These are phyloP conservation scores for Keiferia lycopersicella DNA, from an alignment of 2,888 invertebrate genomes.

Conservation along the genomic window DNA sequence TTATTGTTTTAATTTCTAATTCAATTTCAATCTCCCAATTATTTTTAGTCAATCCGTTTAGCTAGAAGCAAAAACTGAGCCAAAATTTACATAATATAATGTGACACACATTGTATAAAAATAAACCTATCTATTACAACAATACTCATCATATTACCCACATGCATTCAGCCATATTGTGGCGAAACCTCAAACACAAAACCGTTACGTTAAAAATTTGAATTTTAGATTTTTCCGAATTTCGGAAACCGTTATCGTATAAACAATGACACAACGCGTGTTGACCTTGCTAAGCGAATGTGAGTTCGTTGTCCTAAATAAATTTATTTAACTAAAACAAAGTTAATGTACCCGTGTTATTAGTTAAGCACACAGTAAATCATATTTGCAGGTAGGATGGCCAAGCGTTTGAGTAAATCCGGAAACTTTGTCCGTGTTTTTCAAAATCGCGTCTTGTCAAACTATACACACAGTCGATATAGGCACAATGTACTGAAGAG, in stretches of 20 bases:
- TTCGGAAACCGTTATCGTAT: constrained; percentile 26
- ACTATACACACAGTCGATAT: neutral
- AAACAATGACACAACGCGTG: constrained; percentile 16
- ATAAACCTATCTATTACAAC: neutral
- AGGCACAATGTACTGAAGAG: neutral
- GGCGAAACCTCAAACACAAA: constrained; percentile 14
- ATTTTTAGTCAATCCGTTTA: neutral
- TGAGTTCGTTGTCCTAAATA: constrained; percentile 52
- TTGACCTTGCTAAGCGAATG: constrained; percentile 43
- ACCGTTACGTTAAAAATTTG: constrained; percentile 21
- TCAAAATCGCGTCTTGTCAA: too few species aligned
- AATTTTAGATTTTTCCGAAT: constrained; percentile 26
- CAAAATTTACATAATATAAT: neutral
- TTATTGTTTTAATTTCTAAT: neutral
- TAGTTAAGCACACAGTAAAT: neutral
- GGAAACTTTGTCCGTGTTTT: too few species aligned
- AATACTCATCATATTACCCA: neutral
- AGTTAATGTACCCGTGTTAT: constrained; percentile 17
- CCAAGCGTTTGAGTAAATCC: too few species aligned
- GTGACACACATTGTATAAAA: neutral
- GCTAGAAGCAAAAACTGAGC: neutral
- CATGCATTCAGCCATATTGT: neutral
- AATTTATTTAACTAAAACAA: constrained; percentile 26
- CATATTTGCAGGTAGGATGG: neutral
- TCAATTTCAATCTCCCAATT: neutral